Base-by-base conservation (phyloP, 2,797 vertebrate species). In the Sylvia borin region DNA sequence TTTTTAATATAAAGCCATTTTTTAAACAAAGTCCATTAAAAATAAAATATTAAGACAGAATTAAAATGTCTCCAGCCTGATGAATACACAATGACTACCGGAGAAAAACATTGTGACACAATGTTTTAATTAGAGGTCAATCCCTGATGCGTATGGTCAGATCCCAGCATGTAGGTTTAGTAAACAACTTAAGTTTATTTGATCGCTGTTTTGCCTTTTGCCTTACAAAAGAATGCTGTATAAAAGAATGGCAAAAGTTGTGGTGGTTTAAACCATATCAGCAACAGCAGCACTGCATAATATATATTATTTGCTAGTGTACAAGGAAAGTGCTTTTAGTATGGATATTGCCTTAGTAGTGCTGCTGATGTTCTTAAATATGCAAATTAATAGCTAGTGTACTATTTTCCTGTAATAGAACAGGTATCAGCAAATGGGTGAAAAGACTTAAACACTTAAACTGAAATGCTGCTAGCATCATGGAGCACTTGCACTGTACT, bases 41-140 rank as follows among this genome's bases (percentile, higher is more conserved):
- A 77, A 38, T 22, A 70, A 66, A 8, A 5, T 42, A 21, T 16
- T 65, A 13, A 68, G 32, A 8, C 6, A 72, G 17, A 79, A 72
- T 40, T 60, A 43, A 75, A 43, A 76, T 38, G 68, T 85, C 5
- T 76, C 4, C 5, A 68, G 11, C 16, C 16, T 79, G 26, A 50
- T 32, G 9, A 85, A 75, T 11, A 43, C 6, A n/a, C 11, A 74
- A 9, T 31, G 5, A 38, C 5, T 82, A 24, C 9, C 8, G 57
- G n/a, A 5, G 11, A 90, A 53, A 76, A 8, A 14, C 1, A 0
- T 55, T 3, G 1, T 47, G 16, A 64, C 2, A 12, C 8, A 19
- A 15, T 53, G 2, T 62, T 80, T 67, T 57, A 43, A 57, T 65
- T 51, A 74, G 29, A 50, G 9, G 7, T 21, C 1, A 2, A 62